A percentile compares a stretch with the other conserved stretches of the same genome.
These are phyloP conservation scores for Serinus canaria DNA, from an alignment of 2,113 vertebrate species.

Conservation along the genomic window DNA sequence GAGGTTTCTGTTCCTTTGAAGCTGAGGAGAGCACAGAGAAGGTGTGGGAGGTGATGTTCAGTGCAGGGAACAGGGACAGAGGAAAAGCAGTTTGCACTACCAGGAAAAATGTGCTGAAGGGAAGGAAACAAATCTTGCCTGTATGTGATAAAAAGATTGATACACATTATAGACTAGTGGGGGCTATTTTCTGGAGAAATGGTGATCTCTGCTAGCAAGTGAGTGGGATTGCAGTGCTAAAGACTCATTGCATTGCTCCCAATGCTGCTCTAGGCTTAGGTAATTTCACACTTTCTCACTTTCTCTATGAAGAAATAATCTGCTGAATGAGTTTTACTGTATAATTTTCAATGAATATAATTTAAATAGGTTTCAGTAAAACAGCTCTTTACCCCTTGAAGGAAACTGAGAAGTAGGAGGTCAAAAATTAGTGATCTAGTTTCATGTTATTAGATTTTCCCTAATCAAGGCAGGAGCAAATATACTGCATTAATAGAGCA, in stretches of 20 bases:
- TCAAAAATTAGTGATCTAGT: constrained; percentile 30
- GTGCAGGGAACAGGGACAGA: not conserved
- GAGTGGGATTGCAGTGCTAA: not conserved
- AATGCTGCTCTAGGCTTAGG: not conserved
- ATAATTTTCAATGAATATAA: not conserved
- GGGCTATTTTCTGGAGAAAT: constrained; percentile 15
- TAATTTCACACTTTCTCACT: not conserved
- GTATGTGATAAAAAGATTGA: not conserved
- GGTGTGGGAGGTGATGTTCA: constrained; percentile 9
- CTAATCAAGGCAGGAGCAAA: not conserved
- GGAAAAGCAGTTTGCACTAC: not conserved
- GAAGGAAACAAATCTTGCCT: not conserved
- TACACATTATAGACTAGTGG: not conserved
- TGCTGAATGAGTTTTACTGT: not conserved
- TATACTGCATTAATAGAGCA: not conserved
- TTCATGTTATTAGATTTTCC: constrained; percentile 19
- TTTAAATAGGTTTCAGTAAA: constrained; percentile 16
- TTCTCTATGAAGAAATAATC: not conserved
- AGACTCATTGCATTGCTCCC: not conserved
- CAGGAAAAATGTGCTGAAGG: not conserved
- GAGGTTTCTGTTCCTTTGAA: constrained; percentile 34
- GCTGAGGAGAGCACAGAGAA: not conserved
- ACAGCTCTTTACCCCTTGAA: not conserved
- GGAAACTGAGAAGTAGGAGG: not conserved
- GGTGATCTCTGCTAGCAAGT: not conserved